These are phyloP conservation scores for Caenorhabditis latens DNA, from an alignment of 1,140 invertebrate species.

Conservation along the genomic window DNA sequence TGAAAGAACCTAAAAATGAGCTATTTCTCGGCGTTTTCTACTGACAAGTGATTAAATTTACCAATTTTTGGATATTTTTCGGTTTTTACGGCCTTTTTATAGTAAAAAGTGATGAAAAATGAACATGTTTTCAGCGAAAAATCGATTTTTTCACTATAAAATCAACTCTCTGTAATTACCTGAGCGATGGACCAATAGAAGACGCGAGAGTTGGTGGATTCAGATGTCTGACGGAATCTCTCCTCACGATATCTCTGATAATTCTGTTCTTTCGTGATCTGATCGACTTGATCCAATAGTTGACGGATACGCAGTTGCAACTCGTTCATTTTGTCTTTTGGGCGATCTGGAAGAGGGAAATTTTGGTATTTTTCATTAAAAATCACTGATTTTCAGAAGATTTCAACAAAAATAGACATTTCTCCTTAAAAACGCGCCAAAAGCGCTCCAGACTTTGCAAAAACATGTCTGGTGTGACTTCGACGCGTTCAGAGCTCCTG, in stretches of 20 bases:
- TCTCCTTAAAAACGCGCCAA: too few relatives aligned
- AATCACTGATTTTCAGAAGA: neutral
- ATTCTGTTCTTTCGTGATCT: slow-evolving; percentile 99
- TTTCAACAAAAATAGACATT: neutral
- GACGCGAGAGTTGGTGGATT: slow-evolving; percentile 96
- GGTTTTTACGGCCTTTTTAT: too few relatives aligned
- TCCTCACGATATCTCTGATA: slow-evolving; percentile 98
- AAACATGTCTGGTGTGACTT: too few relatives aligned
- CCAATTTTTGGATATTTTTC: too few relatives aligned
- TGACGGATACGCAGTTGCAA: slow-evolving; percentile 94
- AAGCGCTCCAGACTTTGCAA: too few relatives aligned
- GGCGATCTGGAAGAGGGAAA: slow-evolving; percentile 83
- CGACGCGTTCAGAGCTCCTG: too few relatives aligned
- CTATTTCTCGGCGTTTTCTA: too few relatives aligned
- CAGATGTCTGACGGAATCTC: slow-evolving; percentile 94
- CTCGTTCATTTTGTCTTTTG: slow-evolving; percentile 96
- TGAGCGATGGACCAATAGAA: slow-evolving; percentile 93
- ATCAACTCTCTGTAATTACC: too few relatives aligned
- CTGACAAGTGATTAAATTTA: too few relatives aligned
- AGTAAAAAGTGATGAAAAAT: neutral
- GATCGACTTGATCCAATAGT: slow-evolving; percentile 95
- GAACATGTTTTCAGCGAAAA: neutral
- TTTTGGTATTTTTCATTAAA: too few relatives aligned
- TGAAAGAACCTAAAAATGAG: neutral
- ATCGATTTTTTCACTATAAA: too few relatives aligned